Evolutionary conservation across 2,797 vertebrate genomes (phyloP), one percentile per base, ranked within the genome.

Genomic region (Xiphophorus birchmanni): DNA sequence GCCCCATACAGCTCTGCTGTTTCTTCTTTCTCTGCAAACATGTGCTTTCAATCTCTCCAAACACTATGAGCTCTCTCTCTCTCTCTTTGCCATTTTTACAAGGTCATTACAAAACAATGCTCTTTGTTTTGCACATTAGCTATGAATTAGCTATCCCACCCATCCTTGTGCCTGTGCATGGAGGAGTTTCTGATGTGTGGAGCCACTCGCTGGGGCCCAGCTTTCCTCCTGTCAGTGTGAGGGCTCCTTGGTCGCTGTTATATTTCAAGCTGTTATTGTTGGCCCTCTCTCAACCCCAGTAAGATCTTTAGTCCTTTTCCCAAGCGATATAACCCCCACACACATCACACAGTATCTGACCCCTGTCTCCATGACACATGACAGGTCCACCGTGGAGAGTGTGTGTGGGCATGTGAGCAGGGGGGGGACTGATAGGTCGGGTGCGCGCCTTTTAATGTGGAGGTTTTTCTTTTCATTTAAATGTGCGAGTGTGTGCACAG

Each of bases 201-300:
- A 96, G 96, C 95, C 87, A 82, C 91, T 92, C 32, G 92, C 94
- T 88, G 90, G 87, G 93, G 87, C 93, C 91, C 89, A 91, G 94
- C 84, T 90, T 90, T 85, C 90, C 90, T 92, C 84, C 87, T 93
- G 94, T 94, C 94, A 93, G 84, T 86, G 83, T 5, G 0, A 90
- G 54, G 82, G 78, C 85, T 93, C 86, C 88, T 91, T 90, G 84
- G 69, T 85, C 90, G 93, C 95, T 96, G 95, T 90, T 94, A 97
- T 97, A 97, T 97, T 98, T 97, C 97, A 97, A 97, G 96, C 97
- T 98, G 96, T 98, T 98, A 97, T 97, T 97, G 95, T 97, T 99
- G 97, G 97, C 97, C 91, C 88, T 87, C 80, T 83, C 71, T 84
- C 88, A 88, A 91, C 90, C 94, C 8, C 93, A 93, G 96, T 97